Evolutionary conservation across 2,113 vertebrate species (phyloP), one percentile per base, ranked within the genome.

Genomic region (Gnathonemus longibarbis): DNA sequence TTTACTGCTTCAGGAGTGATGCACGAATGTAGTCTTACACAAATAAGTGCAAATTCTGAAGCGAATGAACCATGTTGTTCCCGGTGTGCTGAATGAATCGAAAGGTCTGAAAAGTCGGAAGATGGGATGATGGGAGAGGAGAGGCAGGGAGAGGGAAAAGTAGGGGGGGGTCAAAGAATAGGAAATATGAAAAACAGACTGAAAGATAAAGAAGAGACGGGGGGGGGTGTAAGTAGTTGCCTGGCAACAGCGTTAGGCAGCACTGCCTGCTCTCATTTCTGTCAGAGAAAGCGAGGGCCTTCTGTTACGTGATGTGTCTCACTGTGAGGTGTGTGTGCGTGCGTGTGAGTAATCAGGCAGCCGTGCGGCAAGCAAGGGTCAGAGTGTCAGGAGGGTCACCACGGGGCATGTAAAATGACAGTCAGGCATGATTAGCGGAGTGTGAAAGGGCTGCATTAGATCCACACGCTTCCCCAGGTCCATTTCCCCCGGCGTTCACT

Each of bases 191-290:
- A 84, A 89, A 89, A 84, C 77, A 53, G 89, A 89, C 80, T 84
- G 80, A 85, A 56, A 84, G 50, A 89, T 84, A 83, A 77, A 84
- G 89, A 84, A 24, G 21, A 50, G 31, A 15, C 5, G 24, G 89
- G 50, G 74, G 74, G 89, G 89, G 83, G 49, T 46, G 89, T 48
- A 45, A 89, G 89, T 62, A 62, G 89, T 89, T 89, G 89, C 89
- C 89, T 84, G 66, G 89, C 89, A 89, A 89, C 89, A 84, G 53
- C 83, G 83, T 89, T 89, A 85, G 89, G 89, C 89, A 89, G 89
- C 39, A 7, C 77, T 89, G 89, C 42, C 80, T 89, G 89, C 89
- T 89, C 35, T 56, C 89, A 85, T 89, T 89, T 62, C 80, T 89
- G 53, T 89, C 80, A 84, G 89, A 46, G 89, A 89, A 52, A 84